Evolutionary conservation across 2,797 vertebrate genomes (phyloP).

Genomic region (Hydrolagus colliei): DNA sequence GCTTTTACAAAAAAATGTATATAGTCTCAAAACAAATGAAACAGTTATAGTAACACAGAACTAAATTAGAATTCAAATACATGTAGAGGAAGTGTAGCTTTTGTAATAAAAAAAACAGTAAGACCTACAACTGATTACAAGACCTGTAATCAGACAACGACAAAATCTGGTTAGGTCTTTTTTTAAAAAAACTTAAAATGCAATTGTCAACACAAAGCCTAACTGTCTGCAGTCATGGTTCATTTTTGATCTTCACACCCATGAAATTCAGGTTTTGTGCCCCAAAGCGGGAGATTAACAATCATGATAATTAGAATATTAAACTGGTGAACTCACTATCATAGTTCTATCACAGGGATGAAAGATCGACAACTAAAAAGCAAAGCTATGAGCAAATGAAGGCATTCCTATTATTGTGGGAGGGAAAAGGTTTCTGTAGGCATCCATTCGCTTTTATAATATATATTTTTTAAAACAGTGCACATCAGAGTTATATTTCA

Average conservation of each 20-base stretch:
- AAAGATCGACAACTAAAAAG: background rate
- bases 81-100: background rate
- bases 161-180: background rate
- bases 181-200: background rate
- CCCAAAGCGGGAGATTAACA: conserved; percentile 19
- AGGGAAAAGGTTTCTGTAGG: background rate
- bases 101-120: background rate
- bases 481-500: background rate
- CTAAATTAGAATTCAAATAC: background rate
- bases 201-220: background rate
- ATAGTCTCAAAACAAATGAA: no score
- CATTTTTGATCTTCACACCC: conserved; percentile 21
- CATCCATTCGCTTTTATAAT: background rate
- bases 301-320: conserved; percentile 20
- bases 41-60: no score
- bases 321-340: background rate
- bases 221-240: background rate
- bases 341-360: conserved; percentile 1
- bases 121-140: background rate
- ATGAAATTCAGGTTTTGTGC: background rate
- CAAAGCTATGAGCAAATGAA: background rate
- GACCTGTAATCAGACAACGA: background rate
- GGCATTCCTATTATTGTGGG: background rate
- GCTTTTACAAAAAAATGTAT: no score
- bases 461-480: background rate